These are phyloP conservation scores for Acarapis woodi DNA, from an alignment of 1,140 invertebrate species.

Conservation along the genomic window DNA sequence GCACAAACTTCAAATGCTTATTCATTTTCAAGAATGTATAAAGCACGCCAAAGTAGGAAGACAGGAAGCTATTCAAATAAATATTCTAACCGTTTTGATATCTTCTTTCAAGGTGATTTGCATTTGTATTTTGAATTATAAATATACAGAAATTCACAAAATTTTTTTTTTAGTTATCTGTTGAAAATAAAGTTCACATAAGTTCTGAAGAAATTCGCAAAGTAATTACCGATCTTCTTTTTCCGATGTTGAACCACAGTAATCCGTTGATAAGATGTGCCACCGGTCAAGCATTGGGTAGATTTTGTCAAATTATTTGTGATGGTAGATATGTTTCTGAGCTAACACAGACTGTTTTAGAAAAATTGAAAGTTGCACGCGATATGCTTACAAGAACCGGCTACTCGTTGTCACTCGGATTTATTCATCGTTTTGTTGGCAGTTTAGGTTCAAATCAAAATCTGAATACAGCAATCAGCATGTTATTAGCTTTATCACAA, in stretches of 20 bases:
- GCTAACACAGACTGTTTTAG: slow-evolving; percentile 64
- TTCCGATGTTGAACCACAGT: slow-evolving; percentile 35
- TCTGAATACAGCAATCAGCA: slow-evolving; percentile 69
- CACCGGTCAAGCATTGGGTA: slow-evolving; percentile 53
- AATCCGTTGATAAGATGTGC: slow-evolving; percentile 63
- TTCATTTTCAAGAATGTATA: slow-evolving; percentile 84
- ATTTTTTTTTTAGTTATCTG: slow-evolving; percentile 26
- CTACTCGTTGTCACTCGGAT: slow-evolving; percentile 69
- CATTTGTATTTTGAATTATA: not conserved
- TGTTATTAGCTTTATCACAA: slow-evolving; percentile 70
- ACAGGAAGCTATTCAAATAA: slow-evolving; percentile 84
- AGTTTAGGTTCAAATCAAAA: slow-evolving; percentile 72
- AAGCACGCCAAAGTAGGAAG: slow-evolving; percentile 60
- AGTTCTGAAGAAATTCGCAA: slow-evolving; percentile 69
- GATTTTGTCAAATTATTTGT: slow-evolving; percentile 56
- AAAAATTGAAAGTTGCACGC: slow-evolving; percentile 47
- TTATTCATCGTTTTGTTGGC: slow-evolving; percentile 57
- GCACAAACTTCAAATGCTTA: slow-evolving; percentile 78
- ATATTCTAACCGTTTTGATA: slow-evolving; percentile 75
- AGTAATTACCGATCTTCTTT: slow-evolving; percentile 43
- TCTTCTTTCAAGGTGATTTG: slow-evolving; percentile 38
- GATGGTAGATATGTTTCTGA: slow-evolving; percentile 63
- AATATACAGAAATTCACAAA: not conserved
- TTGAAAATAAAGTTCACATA: slow-evolving; percentile 52
- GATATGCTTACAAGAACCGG: slow-evolving; percentile 67